Evolutionary conservation across 2,797 vertebrate species (phyloP).

Genomic region (Oreortyx pictus): DNA sequence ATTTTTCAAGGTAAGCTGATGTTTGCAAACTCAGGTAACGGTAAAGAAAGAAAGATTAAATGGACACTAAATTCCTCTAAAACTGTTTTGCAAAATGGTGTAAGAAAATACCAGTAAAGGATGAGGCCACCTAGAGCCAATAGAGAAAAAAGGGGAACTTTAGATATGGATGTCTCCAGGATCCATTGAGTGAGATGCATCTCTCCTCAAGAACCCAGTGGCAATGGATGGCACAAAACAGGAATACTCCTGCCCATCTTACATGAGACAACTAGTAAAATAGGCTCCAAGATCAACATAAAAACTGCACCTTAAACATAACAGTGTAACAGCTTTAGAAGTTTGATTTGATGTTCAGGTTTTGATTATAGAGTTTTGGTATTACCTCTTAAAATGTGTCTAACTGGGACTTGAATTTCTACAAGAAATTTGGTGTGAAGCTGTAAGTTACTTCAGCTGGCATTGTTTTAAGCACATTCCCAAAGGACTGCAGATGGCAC

Average conservation of each 20-base stretch:
- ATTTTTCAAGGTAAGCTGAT: background rate
- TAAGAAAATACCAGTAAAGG: background rate
- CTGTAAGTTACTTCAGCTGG: conserved; percentile 19
- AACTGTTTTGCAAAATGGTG: background rate
- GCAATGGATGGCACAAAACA: background rate
- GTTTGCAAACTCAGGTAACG: background rate
- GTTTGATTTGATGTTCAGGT: background rate
- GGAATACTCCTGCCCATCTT: background rate
- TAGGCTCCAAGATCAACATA: background rate
- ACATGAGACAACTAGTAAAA: background rate
- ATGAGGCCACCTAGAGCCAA: background rate
- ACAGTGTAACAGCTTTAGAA: background rate
- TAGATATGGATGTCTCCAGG: background rate
- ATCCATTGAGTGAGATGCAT: accelerated
- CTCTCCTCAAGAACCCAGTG: background rate
- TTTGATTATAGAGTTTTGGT: background rate
- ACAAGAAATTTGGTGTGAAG: conserved; percentile 1
- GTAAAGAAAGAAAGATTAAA: background rate
- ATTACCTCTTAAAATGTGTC: background rate
- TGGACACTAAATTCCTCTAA: background rate
- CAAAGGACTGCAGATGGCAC: conserved; percentile 32
- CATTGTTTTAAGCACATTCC: background rate
- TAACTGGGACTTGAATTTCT: background rate
- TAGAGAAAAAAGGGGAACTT: background rate
- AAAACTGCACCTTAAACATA: background rate